Base-by-base conservation (phyloP, 2,888 invertebrate genomes). In the Pogonocherus hispidulus region DNA sequence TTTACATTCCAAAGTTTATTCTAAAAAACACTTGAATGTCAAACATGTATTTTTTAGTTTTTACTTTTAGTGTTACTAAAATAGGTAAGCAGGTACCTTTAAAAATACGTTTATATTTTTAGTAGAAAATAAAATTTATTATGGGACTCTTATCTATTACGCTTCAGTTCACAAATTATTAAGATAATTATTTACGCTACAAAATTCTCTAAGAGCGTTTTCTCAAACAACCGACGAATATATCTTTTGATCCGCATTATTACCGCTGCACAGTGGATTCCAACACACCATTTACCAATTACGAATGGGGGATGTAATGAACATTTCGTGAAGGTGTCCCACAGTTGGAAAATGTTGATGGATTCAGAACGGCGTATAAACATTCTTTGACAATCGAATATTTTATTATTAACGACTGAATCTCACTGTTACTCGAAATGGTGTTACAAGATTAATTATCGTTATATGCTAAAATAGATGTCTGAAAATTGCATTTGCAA, bases 221-320 rank as follows among this genome's bases (percentile, higher is more conserved):
- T 23, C 5, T 4, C 14, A 51, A n/a, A 51, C 49, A 16, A 51
- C n/a, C 23, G 23, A 51, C 22, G 49, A 23, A 23, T 51, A n/a
- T n/a, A 51, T 51, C 49, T 51, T 51, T 22, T 14, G 14, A 51
- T 14, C 14, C 20, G 49, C 49, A n/a, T 51, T 51, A 51, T 51
- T 51, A 51, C 49, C 23, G n/a, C 14, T 16, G 22, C 49, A 51
- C 2, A 51, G 49, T 23, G 5, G 23, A 23, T 14, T 51, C 23
- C n/a, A 14, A 51, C 49, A 14, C 49, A 51, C 23, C 23, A 51
- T 51, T 23, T 51, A 6, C 16, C 49, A 51, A 14, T 51, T 23
- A 51, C 22, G 22, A 51, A 23, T n/a, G n/a, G n/a, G 23, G 23
- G 23, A 51, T 51, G 9, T 51, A 51, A 51, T 23, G 14, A 51